These are phyloP conservation scores for Raja brachyura DNA, from an alignment of 2,113 vertebrate genomes.

Conservation along the genomic window DNA sequence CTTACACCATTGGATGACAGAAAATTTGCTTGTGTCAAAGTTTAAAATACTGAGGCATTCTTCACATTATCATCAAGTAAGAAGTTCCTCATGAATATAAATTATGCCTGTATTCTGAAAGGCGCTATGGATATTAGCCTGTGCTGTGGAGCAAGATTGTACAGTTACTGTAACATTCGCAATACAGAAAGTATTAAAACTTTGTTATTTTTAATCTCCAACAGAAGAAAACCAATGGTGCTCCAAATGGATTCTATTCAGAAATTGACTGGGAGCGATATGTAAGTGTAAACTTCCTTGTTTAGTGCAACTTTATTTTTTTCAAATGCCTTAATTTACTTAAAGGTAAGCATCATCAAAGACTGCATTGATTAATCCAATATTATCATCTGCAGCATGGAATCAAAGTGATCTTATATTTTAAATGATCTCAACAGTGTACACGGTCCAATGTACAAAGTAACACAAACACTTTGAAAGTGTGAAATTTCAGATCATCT, in stretches of 20 bases:
- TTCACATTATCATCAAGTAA: neutral
- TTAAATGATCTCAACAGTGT: neutral
- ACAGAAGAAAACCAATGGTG: constrained; percentile 91
- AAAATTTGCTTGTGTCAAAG: neutral
- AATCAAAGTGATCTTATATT: neutral
- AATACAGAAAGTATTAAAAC: neutral
- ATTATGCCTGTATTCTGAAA: neutral
- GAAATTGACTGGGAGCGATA: constrained; percentile 99
- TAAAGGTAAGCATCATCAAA: neutral
- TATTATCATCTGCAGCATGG: neutral
- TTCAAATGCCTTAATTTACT: neutral
- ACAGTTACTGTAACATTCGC: neutral
- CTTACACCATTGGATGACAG: neutral
- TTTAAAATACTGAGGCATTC: neutral
- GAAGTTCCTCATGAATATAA: neutral
- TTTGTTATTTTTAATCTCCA: constrained; percentile 44
- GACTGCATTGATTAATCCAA: neutral
- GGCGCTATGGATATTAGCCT: neutral
- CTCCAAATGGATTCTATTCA: constrained; percentile 91
- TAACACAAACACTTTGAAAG: neutral
- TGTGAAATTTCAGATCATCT: too few species aligned
- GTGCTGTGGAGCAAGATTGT: neutral
- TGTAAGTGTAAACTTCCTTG: constrained; percentile 61
- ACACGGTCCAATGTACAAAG: neutral
- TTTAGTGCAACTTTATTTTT: neutral